Evolutionary conservation across 2,797 vertebrate species (phyloP).

Genomic region (Psittacula derbiana): DNA sequence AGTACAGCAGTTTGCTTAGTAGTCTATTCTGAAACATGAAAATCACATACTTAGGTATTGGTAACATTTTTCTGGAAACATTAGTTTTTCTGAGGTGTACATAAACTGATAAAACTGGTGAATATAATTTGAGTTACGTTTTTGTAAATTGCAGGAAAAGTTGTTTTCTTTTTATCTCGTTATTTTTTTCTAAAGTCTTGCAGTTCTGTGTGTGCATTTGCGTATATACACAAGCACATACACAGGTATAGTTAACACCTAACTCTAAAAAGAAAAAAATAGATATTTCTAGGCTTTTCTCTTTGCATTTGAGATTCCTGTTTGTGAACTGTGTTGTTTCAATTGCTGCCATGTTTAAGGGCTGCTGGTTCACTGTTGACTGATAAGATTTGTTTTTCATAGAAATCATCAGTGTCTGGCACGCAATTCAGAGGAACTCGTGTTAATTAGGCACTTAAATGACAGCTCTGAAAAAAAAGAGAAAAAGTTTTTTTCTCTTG

Average conservation of each 20-base stretch:
- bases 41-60: background rate
- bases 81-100: background rate
- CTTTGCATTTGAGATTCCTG: background rate
- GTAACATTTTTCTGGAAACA: background rate
- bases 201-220: background rate
- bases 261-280: background rate
- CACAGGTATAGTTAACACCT: background rate
- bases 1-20: background rate
- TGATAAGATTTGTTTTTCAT: background rate
- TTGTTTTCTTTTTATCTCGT: background rate
- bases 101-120: background rate
- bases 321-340: background rate
- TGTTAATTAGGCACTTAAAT: conserved; percentile 7
- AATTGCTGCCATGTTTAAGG: background rate
- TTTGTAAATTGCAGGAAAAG: background rate
- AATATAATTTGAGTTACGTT: background rate
- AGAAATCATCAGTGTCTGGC: background rate
- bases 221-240: rapidly evolving
- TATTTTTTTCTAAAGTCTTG: background rate
- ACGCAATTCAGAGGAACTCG: conserved; percentile 1
- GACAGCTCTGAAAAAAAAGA: background rate
- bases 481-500: background rate
- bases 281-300: background rate
- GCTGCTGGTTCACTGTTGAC: background rate
- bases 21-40: background rate